Conservation (phyloP, 2,113 vertebrate genomes). For the Cephalopholis sonnerati region DNA sequence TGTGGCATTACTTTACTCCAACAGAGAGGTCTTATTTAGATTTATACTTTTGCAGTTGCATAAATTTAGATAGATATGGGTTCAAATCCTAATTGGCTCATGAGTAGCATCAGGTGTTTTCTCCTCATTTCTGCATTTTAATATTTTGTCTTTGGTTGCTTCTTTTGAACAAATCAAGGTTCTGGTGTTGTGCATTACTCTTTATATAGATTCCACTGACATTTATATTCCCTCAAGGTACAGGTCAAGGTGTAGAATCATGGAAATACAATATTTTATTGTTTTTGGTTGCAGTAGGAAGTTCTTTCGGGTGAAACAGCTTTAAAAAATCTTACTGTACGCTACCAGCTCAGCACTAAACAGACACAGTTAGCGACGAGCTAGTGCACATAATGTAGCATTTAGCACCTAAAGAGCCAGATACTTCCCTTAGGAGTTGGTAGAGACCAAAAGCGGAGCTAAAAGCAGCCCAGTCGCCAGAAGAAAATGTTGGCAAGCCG, state of each 20-base stretch:
- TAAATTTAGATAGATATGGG: neutral
- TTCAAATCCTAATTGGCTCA: neutral
- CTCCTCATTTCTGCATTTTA: neutral
- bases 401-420: too few relatives aligned
- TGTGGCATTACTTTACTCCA: neutral
- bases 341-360: neutral
- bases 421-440: neutral
- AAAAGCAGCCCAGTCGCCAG: neutral
- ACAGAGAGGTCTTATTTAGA: neutral
- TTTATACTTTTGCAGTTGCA: neutral
- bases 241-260: neutral
- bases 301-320: too few relatives aligned
- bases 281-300: neutral
- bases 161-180: neutral
- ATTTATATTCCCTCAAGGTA: neutral
- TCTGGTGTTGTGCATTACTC: neutral
- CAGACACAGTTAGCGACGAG: neutral
- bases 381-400: neutral
- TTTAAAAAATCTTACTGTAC: too few relatives aligned
- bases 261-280: neutral
- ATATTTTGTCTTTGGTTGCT: neutral
- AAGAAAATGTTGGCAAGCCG: too few relatives aligned
- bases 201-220: neutral
- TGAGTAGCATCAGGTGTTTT: neutral
- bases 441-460: constrained; percentile 3